Evolutionary conservation across 2,797 vertebrate genomes (phyloP).

Genomic region (Aldrovandia affinis): DNA sequence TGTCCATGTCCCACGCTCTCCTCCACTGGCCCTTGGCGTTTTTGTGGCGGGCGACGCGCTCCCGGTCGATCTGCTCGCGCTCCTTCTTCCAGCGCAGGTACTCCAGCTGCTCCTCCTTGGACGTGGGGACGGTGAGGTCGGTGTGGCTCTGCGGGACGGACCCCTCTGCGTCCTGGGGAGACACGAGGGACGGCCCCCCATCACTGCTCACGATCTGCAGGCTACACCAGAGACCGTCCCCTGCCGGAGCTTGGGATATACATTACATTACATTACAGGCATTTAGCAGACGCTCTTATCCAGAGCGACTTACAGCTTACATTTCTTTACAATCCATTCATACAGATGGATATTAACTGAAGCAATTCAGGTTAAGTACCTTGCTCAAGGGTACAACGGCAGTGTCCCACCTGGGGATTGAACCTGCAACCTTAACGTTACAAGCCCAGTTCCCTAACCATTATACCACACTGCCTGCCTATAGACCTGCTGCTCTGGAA

Average conservation of each 20-base stretch:
- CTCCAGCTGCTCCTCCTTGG: constrained; percentile 78
- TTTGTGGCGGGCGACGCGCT: constrained; percentile 89
- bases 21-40: constrained; percentile 95
- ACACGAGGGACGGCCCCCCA: background rate
- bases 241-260: background rate
- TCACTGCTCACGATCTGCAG: background rate
- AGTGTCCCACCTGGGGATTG: too few species aligned
- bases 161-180: constrained; percentile 58
- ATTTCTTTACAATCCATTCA: too few species aligned
- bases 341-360: too few species aligned
- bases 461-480: background rate
- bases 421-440: too few species aligned
- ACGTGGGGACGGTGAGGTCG: constrained; percentile 73
- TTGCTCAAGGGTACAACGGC: too few species aligned
- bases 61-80: constrained; percentile 89
- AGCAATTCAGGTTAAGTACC: too few species aligned
- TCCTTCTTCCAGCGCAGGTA: constrained; percentile 93
- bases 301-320: too few species aligned
- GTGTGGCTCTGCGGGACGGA: constrained; percentile 52
- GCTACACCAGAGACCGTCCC: constrained; percentile 18
- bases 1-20: constrained; percentile 95
- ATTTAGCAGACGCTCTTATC: too few species aligned
- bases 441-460: too few species aligned
- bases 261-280: too few species aligned
- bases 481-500: background rate